Conservation (phyloP, 2,888 invertebrate genomes). For the Aspidiotus rigidus region DNA sequence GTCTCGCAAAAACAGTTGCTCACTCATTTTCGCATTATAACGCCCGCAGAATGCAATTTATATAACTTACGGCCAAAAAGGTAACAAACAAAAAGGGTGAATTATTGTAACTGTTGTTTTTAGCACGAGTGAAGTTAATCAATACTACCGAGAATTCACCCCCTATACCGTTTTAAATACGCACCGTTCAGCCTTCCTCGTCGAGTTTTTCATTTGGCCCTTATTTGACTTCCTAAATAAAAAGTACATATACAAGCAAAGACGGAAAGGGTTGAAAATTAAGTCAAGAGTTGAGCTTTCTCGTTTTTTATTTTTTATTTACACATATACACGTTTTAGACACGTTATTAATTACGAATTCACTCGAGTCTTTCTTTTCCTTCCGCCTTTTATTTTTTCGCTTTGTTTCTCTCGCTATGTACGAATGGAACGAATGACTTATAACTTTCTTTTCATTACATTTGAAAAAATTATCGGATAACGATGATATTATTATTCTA, state of each 20-base stretch:
- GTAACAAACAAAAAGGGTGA: slow-evolving; percentile 15
- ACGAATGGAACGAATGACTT: slow-evolving; percentile 15
- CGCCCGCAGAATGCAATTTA: too few relatives aligned
- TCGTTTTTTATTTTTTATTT: slow-evolving; percentile 24
- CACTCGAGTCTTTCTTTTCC: slow-evolving; percentile 25
- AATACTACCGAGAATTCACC: slow-evolving; percentile 25
- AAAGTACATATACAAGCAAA: slow-evolving; percentile 13
- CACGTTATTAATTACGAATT: slow-evolving; percentile 34
- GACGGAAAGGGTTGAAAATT: slow-evolving; percentile 32
- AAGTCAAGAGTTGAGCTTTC: slow-evolving; percentile 30
- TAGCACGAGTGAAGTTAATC: slow-evolving; percentile 33
- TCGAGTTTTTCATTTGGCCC: slow-evolving; percentile 31
- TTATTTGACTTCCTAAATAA: slow-evolving; percentile 32
- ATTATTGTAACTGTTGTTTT: slow-evolving; percentile 32
- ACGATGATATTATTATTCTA: slow-evolving; percentile 32
- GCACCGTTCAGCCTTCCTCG: slow-evolving; percentile 29
- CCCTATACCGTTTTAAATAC: slow-evolving; percentile 28
- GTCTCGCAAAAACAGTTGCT: too few relatives aligned
- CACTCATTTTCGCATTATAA: too few relatives aligned
- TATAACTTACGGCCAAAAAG: neutral
- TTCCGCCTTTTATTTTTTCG: slow-evolving; percentile 3
- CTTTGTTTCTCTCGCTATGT: slow-evolving; percentile 8
- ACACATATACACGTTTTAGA: slow-evolving; percentile 26
- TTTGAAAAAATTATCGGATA: slow-evolving; percentile 24
- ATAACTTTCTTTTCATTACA: slow-evolving; percentile 30